Evolutionary conservation across 2,888 invertebrate genomes (phyloP), one percentile per base, ranked within the genome.

Genomic region (Protodeltote pygarga): DNA sequence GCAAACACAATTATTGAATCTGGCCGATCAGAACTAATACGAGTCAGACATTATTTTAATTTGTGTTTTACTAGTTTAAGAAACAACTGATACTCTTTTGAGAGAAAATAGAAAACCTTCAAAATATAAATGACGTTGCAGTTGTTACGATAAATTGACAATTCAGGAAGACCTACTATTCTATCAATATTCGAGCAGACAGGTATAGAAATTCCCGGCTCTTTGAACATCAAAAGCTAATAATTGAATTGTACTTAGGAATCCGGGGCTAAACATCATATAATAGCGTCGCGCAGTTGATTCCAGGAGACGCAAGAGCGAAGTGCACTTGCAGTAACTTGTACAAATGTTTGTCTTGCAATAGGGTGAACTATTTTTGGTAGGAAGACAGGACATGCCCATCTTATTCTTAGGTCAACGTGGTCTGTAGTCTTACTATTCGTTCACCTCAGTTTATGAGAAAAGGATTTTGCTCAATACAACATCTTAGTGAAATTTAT

Each of bases 251-350:
- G 70, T 70, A 61, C 65, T 69, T 65, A 62, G 60, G 65, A 73
- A 76, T 77, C 71, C 69, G 61, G 48, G 65, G 67, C 71, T 71
- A 71, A 67, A 74, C 74, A 74, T 78, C 77, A 74, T 74, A 78
- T 79, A 80, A 79, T 75, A 77, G 77, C 67, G 51, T 55, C 65
- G 63, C 69, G 68, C 65, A 72, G 58, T 67, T 54, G 46, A 66
- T 70, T 73, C 50, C 65, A 55, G 44, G 61, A 50, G 71, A 77
- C 78, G 67, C 21, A n/a, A 8, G 15, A 46, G 24, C 16, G 65
- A 69, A 83, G 79, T 77, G 81, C 82, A 77, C 80, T 81, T 75
- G 75, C 77, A 77, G 78, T 81, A 84, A 86, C 85, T 86, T 84
- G 77, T 71, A 75, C 80, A 86, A 88, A 87, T 85, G 80, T 87